Evolutionary conservation across 1,140 invertebrate species (phyloP).

Genomic region (Drosophila kikkawai): DNA sequence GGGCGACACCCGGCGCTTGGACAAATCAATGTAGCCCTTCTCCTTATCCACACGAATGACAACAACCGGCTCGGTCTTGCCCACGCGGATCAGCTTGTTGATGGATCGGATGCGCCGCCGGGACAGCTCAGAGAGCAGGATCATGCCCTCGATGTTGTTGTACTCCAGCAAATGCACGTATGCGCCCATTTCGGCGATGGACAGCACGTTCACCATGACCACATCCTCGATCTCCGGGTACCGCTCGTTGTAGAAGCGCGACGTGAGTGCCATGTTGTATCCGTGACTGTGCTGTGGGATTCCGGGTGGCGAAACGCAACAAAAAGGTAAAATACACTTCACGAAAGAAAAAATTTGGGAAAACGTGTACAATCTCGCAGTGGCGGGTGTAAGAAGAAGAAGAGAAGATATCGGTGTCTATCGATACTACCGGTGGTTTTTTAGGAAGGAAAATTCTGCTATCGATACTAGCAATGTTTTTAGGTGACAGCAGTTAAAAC

Average conservation of each 20-base stretch:
- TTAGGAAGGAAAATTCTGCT: background rate
- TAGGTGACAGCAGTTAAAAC: background rate
- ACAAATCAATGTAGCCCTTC: conserved; percentile 99
- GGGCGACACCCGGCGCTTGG: conserved; percentile 98
- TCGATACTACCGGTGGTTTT: background rate
- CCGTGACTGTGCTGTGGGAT: conserved; percentile 8
- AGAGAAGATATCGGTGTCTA: conserved; percentile 12
- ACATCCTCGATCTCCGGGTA: conserved; percentile 99
- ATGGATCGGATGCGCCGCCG: conserved; percentile 99
- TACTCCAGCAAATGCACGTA: conserved; percentile 99
- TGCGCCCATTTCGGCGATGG: conserved; percentile 99
- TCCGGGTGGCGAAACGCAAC: conserved; percentile 17
- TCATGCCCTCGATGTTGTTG: conserved; percentile 99
- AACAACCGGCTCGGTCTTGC: conserved; percentile 99
- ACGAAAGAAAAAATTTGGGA: conserved; percentile 42
- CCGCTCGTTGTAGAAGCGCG: conserved; percentile 98
- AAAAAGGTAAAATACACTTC: conserved; percentile 45
- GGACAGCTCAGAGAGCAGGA: conserved; percentile 97
- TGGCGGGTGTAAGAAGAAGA: conserved; percentile 65
- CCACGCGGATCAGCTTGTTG: conserved; percentile 99
- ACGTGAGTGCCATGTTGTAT: conserved; percentile 94
- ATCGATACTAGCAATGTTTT: background rate
- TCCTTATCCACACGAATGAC: conserved; percentile 99
- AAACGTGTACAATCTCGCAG: conserved; percentile 75
- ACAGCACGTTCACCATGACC: conserved; percentile 99